Percentiles rank a stretch among this genome's conserved stretches.
These are phyloP conservation scores for Aspidapion aeneum DNA, from an alignment of 2,888 invertebrate genomes.

Conservation along the genomic window DNA sequence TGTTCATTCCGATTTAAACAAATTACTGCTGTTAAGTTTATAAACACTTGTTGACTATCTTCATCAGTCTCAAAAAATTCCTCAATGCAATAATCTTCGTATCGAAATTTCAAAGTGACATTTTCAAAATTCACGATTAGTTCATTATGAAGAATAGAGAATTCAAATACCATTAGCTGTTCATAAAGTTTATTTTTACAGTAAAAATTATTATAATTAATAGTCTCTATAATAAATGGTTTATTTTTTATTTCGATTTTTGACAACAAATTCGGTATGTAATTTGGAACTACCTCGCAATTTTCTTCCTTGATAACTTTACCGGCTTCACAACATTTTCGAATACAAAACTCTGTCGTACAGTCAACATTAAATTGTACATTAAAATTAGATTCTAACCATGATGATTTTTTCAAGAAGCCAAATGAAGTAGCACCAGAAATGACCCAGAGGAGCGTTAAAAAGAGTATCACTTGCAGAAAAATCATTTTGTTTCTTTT, in stretches of 20 bases:
- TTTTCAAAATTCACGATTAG: neutral
- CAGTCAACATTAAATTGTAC: neutral
- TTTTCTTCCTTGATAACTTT: constrained; percentile 14
- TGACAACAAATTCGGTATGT: neutral
- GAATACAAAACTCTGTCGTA: neutral
- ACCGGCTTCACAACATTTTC: constrained; percentile 26
- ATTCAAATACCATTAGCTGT: neutral
- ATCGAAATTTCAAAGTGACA: neutral
- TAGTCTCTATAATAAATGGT: neutral
- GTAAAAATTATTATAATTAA: neutral
- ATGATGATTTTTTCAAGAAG: neutral
- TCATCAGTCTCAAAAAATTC: neutral
- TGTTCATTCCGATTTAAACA: neutral
- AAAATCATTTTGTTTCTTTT: neutral
- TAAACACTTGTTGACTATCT: neutral
- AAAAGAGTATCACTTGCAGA: neutral
- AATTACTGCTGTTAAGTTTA: neutral
- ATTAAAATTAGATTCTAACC: neutral
- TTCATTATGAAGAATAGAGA: neutral
- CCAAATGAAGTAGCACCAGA: neutral
- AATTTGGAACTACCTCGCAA: constrained; percentile 6
- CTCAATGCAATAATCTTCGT: neutral
- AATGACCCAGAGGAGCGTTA: neutral
- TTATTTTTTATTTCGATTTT: neutral
- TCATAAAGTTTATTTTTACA: neutral